Conservation (phyloP, 1,140 invertebrate genomes). For the Tribolium castaneum region DNA sequence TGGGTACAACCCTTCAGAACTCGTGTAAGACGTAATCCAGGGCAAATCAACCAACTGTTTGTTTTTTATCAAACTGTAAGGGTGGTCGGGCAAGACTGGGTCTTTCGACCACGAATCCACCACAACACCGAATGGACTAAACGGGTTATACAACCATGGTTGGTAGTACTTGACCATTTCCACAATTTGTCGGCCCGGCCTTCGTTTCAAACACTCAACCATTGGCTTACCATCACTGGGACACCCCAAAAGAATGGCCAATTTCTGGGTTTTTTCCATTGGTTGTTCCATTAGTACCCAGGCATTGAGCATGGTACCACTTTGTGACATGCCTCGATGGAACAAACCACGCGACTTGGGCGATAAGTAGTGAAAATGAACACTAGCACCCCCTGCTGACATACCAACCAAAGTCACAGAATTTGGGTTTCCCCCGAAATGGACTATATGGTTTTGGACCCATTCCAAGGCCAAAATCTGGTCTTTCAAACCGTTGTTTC, state of each 20-base stretch:
- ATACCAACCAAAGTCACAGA: conserved; percentile 67
- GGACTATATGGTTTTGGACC: conserved; percentile 71
- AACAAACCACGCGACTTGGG: conserved; percentile 70
- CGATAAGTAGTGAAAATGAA: conserved; percentile 68
- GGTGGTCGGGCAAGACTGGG: conserved; percentile 69
- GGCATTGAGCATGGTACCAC: conserved; percentile 78
- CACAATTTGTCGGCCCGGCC: conserved; percentile 64
- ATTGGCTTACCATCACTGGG: conserved; percentile 61
- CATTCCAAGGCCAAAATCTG: conserved; percentile 68
- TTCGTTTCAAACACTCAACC: conserved; percentile 69
- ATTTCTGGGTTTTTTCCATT: conserved; percentile 66
- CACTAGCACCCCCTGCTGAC: conserved; percentile 69
- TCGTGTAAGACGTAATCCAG: conserved; percentile 61
- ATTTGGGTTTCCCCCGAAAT: conserved; percentile 72
- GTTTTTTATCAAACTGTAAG: conserved; percentile 65
- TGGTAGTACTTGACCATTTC: conserved; percentile 57
- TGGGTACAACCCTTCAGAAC: conserved; percentile 64
- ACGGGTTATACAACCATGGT: conserved; percentile 64
- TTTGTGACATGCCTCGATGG: conserved; percentile 80
- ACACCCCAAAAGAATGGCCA: conserved; percentile 70
- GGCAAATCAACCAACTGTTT: conserved; percentile 63
- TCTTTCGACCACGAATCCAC: conserved; percentile 60
- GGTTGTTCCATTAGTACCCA: conserved; percentile 73
- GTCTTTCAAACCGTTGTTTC: conserved; percentile 73
- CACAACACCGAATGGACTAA: conserved; percentile 61